Evolutionary conservation across 2,113 vertebrate genomes (phyloP).

Genomic region (Pontoporia blainvillei): DNA sequence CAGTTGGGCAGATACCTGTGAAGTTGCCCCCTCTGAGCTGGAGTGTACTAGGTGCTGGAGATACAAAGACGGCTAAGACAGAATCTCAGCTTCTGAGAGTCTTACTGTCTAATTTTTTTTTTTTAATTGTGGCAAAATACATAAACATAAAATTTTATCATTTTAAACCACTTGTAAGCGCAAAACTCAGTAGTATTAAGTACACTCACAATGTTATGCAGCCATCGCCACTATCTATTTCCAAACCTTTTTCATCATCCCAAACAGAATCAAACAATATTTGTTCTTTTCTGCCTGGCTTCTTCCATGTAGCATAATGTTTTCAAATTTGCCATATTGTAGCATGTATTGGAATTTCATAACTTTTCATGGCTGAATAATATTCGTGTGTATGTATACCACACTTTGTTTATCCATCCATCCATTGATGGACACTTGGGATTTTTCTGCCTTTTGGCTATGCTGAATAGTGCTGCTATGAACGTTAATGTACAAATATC

Average conservation of each 20-base stretch:
- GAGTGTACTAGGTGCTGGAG: neutral
- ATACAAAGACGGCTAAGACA: neutral
- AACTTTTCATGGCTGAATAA: neutral
- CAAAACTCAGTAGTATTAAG: neutral
- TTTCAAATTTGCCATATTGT: neutral
- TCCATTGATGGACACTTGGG: neutral
- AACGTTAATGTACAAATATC: neutral
- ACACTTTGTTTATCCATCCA: neutral
- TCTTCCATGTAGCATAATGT: neutral
- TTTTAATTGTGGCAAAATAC: neutral
- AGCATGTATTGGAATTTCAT: neutral
- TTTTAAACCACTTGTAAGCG: neutral
- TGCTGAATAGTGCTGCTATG: neutral
- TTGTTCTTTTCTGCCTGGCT: neutral
- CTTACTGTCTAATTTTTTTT: neutral
- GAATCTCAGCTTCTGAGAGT: neutral
- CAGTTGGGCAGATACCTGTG: neutral
- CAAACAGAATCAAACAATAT: neutral
- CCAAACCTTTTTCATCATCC: neutral
- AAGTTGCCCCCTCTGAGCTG: neutral
- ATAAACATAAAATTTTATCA: neutral
- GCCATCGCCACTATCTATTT: neutral
- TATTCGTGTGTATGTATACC: neutral
- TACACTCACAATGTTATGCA: neutral
- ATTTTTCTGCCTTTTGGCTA: neutral